phyloP scores from a whole-genome alignment of 2,113 vertebrate genomes.

The Hippopotamus amphibius region DNA sequence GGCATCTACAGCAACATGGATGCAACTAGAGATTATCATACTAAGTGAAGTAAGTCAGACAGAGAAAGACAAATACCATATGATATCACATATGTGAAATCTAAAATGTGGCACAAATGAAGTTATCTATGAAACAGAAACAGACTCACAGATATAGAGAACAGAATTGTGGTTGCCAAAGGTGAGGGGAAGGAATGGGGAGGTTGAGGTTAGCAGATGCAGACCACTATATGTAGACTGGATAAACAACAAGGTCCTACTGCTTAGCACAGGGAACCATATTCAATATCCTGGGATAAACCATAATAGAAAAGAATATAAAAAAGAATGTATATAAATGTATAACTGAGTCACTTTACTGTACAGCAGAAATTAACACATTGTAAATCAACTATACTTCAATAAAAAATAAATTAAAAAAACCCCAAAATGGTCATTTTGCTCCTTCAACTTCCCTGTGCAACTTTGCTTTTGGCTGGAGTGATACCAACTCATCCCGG shows the following conservation, averaged over 20 bases:
- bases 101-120: background rate
- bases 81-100: background rate
- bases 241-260: background rate
- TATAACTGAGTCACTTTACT: background rate
- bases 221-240: background rate
- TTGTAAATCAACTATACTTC: background rate
- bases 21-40: background rate
- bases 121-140: background rate
- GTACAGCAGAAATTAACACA: background rate
- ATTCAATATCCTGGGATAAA: background rate
- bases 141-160: background rate
- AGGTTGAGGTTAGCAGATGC: background rate
- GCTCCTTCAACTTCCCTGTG: background rate
- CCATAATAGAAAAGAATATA: background rate
- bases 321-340: background rate
- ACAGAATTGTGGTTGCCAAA: background rate
- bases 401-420: background rate
- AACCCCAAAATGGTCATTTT: background rate
- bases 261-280: background rate
- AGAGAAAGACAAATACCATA: background rate
- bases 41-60: background rate
- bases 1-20: background rate
- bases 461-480: constrained; percentile 17
- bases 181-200: background rate
- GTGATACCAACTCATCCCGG: background rate